Base-by-base conservation (phyloP, 1,140 invertebrate genomes). In the Fopius arisanus region DNA sequence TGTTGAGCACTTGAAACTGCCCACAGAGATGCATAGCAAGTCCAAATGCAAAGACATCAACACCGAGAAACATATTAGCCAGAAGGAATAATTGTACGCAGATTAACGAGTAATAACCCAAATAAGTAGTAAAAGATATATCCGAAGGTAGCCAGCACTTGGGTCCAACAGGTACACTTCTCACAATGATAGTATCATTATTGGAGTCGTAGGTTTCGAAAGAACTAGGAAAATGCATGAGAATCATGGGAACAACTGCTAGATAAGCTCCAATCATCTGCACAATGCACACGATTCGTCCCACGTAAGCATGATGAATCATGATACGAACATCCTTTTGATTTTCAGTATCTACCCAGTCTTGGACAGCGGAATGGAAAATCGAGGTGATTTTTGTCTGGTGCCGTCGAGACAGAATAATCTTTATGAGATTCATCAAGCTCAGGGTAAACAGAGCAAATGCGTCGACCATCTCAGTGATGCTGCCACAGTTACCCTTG, bases 1-100 rank as follows among this genome's bases (percentile, higher is more conserved):
- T 67, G 51, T 67, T 59, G 0, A 76, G 41, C 10, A 76, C 10
- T 54, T 76, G 12, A 19, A 76, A 68, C 51, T 76, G 75, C 41
- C 72, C 75, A 65, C 75, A 76, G 43, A 76, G 43, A 41, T 76
- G 75, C 68, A 76, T 65, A 2, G 65, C 68, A 26, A 73, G 67
- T 5, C 54, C 26, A 68, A 76, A 74, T 19, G 70, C 70, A 26
- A 73, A 76, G 9, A 76, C 65, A 40, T 74, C 68, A 21, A 43
- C 67, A 9, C 72, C 75, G 43, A 74, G 51, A 67, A 71, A 68
- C 12, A 67, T 26, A 7, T 67, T 68, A 16, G 43, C 54, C 5
- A 67, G 40, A 0, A 67, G 33, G 6, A 74, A n/a, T 14, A 74
- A 33, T 23, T 76, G 51, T 26, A 74, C 21, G 6, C 66, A 48